Conservation (phyloP, 2,888 invertebrate genomes). For the Scrobipalpa atriplicella region DNA sequence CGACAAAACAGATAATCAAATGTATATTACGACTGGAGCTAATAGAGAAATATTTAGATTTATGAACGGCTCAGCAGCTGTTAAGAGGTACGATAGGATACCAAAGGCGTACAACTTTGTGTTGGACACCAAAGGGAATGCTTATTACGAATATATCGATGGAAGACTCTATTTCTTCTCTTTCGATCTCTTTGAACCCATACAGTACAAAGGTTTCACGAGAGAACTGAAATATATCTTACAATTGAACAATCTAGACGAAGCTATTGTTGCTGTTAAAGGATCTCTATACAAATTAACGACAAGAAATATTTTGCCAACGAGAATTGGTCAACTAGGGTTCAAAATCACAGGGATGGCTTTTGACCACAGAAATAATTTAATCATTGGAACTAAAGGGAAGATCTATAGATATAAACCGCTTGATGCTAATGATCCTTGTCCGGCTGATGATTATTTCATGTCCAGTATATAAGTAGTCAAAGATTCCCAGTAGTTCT, state of each 20-base stretch:
- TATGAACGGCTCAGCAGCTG: conserved; percentile 69
- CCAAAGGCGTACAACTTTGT: conserved; percentile 73
- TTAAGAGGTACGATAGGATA: conserved; percentile 68
- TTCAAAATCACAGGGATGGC: conserved; percentile 73
- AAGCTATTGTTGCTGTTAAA: conserved; percentile 71
- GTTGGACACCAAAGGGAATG: conserved; percentile 66
- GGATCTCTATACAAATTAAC: conserved; percentile 64
- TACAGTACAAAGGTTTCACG: conserved; percentile 74
- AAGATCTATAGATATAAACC: conserved; percentile 74
- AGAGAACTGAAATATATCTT: conserved; percentile 71
- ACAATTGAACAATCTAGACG: conserved; percentile 65
- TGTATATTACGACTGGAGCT: conserved; percentile 70
- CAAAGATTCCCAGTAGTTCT: not conserved
- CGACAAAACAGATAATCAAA: conserved; percentile 65
- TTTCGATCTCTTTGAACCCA: conserved; percentile 64
- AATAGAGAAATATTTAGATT: conserved; percentile 70
- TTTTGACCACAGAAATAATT: conserved; percentile 69
- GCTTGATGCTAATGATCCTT: conserved; percentile 65
- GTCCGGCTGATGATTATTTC: conserved; percentile 73
- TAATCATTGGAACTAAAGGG: conserved; percentile 72
- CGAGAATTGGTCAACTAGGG: conserved; percentile 68
- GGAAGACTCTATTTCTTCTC: conserved; percentile 73
- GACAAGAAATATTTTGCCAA: conserved; percentile 64
- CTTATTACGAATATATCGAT: conserved; percentile 71
- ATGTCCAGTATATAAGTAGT: conserved; percentile 63